Evolutionary conservation across 2,113 vertebrate genomes (phyloP), one percentile per base, ranked within the genome.

Genomic region (Ailuropoda melanoleuca): DNA sequence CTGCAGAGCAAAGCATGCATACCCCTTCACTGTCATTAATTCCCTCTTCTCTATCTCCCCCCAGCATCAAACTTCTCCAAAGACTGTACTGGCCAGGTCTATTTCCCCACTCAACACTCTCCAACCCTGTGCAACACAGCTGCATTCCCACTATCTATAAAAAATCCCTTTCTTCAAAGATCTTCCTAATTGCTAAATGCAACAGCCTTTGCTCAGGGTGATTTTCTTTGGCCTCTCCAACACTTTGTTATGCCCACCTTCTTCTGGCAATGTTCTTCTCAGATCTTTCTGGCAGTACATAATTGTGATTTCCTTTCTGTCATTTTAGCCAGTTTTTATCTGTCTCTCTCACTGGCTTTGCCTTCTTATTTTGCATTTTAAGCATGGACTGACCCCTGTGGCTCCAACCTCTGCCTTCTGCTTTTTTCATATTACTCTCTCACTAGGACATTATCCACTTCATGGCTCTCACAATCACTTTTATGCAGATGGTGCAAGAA

Each of bases 331-430:
- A 66, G 8, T 92, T 90, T 92, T 46, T 62, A 46, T 88, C 66
- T 62, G 4, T 68, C 50, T 92, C 1, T 77, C 46, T 53, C 48
- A 15, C 1, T 66, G 34, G 24, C 8, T 58, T 55, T 23, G 6
- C 29, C 39, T 24, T 1, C 4, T 58, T 14, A 24, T 29, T 89
- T 86, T 94, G 46, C 55, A 96, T 97, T 97, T 96, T 86, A 86
- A 62, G 62, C n/a, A 74, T 50, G 17, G 90, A 86, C 13, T n/a
- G 39, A 94, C 19, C 4, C 48, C 60, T 18, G 19, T 55, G 72
- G 64, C 37, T 94, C 72, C 83, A 66, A 81, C 58, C 88, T 93
- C 82, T 82, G 48, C 77, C 26, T 84, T 77, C n/a, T 58, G 53
- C 48, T 95, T 78, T 81, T 90, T 92, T 66, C 37, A 0, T 31